Conservation (phyloP, 2,888 invertebrate genomes). For the Subacronicta megacephala region DNA sequence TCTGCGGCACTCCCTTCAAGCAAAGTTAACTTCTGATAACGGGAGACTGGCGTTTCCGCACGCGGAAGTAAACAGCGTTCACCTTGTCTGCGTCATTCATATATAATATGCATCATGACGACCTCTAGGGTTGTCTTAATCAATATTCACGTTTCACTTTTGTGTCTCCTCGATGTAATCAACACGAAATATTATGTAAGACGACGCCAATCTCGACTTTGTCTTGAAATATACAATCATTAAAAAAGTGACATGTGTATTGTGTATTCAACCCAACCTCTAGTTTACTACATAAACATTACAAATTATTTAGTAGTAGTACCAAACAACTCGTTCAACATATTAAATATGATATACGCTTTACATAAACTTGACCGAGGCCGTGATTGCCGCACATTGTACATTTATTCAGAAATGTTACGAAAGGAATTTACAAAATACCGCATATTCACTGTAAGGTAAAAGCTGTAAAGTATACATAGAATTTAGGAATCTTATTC, state of each 20-base stretch:
- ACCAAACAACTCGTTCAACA: too few relatives aligned
- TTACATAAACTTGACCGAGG: constrained; percentile 53
- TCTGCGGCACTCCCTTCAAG: constrained; percentile 72
- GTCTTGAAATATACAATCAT: constrained; percentile 8
- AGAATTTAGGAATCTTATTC: constrained; percentile 12
- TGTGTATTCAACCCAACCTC: constrained; percentile 3
- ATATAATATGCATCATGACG: constrained; percentile 32
- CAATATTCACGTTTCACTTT: constrained; percentile 52
- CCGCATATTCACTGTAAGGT: constrained; percentile 7
- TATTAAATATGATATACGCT: constrained; percentile 4
- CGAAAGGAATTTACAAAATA: constrained; percentile 36
- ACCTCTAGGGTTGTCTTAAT: constrained; percentile 42
- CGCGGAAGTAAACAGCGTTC: constrained; percentile 62
- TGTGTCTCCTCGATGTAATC: constrained; percentile 34
- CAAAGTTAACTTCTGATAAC: constrained; percentile 68
- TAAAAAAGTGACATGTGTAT: constrained; percentile 10
- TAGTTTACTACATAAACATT: constrained; percentile 10
- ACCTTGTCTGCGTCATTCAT: constrained; percentile 61
- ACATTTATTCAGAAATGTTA: constrained; percentile 36
- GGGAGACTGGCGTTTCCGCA: constrained; percentile 67
- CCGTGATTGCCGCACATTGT: constrained; percentile 37
- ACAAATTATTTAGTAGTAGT: constrained; percentile 8
- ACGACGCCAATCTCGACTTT: constrained; percentile 25
- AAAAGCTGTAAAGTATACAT: constrained; percentile 4
- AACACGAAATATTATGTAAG: constrained; percentile 38